Percentiles rank a stretch among this genome's conserved stretches.
Evolutionary conservation across 2,113 vertebrate species (phyloP).

Genomic region (Protobothrops mucrosquamatus): DNA sequence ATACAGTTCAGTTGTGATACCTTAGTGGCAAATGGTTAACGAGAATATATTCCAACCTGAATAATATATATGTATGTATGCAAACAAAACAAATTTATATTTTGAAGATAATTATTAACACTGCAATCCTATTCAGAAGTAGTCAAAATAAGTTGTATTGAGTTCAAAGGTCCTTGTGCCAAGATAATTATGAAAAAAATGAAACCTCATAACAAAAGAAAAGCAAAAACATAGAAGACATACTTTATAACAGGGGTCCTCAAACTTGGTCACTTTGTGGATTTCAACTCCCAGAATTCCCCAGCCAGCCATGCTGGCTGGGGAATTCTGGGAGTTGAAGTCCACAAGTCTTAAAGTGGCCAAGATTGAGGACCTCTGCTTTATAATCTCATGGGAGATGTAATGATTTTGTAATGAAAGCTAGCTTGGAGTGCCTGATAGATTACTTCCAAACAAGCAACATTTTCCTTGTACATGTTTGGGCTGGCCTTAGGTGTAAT

Average conservation of each 20-base stretch:
- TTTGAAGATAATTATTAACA: slow-evolving; percentile 6
- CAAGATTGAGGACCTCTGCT: too few relatives aligned
- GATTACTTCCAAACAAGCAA: background rate
- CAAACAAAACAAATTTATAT: background rate
- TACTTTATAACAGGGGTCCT: background rate
- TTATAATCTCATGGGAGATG: background rate
- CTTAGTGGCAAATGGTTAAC: background rate
- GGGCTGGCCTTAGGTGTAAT: slow-evolving; percentile 4
- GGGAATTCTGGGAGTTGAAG: too few relatives aligned
- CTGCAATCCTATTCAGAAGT: background rate
- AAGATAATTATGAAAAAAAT: background rate
- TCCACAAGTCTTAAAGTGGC: too few relatives aligned
- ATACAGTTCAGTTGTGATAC: background rate
- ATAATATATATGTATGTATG: background rate
- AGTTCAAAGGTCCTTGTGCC: background rate
- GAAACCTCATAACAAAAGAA: background rate
- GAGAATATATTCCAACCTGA: background rate
- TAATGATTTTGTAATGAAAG: background rate
- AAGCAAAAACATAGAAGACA: slow-evolving; percentile 6
- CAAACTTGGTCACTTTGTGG: too few relatives aligned
- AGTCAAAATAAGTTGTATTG: background rate
- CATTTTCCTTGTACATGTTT: background rate
- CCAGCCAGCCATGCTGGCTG: too few relatives aligned
- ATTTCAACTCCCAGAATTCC: too few relatives aligned
- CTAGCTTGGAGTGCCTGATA: background rate